phyloP scores from a whole-genome alignment of 2,797 vertebrate species.

The Corythornis leucogaster region DNA sequence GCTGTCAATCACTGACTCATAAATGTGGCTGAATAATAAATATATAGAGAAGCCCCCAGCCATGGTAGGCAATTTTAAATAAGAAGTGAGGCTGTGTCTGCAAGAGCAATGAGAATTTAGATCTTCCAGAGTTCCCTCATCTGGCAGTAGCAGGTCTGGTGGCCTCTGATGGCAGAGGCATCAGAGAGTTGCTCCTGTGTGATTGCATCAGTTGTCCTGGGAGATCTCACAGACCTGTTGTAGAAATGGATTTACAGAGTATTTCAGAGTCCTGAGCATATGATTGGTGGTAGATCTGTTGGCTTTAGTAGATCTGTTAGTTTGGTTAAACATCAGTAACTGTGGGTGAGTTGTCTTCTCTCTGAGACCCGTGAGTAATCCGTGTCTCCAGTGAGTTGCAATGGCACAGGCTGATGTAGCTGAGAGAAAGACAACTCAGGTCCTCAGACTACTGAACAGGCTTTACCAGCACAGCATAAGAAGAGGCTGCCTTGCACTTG shows the following conservation, averaged over 20 bases:
- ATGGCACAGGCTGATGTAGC: neutral
- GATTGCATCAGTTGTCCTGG: neutral
- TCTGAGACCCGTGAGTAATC: neutral
- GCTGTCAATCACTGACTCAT: neutral
- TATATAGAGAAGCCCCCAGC: neutral
- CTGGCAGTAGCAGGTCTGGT: neutral
- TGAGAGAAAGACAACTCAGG: neutral
- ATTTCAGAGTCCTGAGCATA: neutral
- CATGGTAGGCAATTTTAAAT: neutral
- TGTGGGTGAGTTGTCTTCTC: neutral
- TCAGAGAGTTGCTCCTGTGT: neutral
- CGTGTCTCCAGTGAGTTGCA: accelerated
- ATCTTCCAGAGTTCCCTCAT: neutral
- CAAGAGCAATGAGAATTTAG: neutral
- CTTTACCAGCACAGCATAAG: neutral
- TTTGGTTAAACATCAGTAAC: neutral
- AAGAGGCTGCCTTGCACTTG: neutral
- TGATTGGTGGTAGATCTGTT: neutral
- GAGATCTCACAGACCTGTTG: neutral
- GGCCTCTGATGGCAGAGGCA: neutral
- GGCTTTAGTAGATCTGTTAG: neutral
- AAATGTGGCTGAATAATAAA: neutral
- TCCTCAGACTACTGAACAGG: neutral
- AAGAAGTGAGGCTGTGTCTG: neutral
- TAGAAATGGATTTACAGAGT: neutral